phyloP scores from a whole-genome alignment of 2,797 vertebrate genomes.

The Rhyacichthys aspro region DNA sequence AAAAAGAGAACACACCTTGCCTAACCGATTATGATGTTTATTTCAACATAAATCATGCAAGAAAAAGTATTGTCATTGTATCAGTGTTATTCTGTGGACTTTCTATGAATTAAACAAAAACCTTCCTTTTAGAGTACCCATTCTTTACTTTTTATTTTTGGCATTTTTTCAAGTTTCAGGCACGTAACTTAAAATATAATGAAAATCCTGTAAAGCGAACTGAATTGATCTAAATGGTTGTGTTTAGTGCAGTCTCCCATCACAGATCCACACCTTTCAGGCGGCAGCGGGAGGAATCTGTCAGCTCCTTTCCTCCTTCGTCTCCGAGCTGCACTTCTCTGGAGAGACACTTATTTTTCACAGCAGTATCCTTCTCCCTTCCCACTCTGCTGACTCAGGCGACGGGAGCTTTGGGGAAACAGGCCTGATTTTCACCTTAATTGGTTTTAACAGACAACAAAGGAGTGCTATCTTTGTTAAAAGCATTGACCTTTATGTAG shows the following conservation, averaged over 20 bases:
- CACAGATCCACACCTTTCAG: not conserved
- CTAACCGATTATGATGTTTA: no score
- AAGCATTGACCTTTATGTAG: slow-evolving; percentile 29
- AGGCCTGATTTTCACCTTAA: slow-evolving; percentile 46
- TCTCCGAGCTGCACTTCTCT: slow-evolving; percentile 18
- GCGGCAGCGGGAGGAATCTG: no score
- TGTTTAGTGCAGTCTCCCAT: not conserved
- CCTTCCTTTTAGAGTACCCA: no score
- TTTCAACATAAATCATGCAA: no score
- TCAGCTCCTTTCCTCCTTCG: slow-evolving; percentile 4
- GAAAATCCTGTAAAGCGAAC: not conserved
- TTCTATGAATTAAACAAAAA: no score
- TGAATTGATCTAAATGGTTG: no score
- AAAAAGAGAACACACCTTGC: no score
- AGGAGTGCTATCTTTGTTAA: slow-evolving; percentile 43
- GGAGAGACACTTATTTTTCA: slow-evolving; percentile 43
- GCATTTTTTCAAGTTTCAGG: no score
- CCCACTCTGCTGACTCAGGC: slow-evolving; percentile 59
- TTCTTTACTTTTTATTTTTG: no score
- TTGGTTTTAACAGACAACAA: slow-evolving; percentile 65
- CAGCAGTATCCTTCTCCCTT: slow-evolving; percentile 16
- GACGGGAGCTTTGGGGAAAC: slow-evolving; percentile 48
- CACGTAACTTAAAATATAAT: no score
- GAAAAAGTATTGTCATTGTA: no score
- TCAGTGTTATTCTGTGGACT: no score